Evolutionary conservation across 1,140 invertebrate species (phyloP).

Genomic region (Battus philenor): DNA sequence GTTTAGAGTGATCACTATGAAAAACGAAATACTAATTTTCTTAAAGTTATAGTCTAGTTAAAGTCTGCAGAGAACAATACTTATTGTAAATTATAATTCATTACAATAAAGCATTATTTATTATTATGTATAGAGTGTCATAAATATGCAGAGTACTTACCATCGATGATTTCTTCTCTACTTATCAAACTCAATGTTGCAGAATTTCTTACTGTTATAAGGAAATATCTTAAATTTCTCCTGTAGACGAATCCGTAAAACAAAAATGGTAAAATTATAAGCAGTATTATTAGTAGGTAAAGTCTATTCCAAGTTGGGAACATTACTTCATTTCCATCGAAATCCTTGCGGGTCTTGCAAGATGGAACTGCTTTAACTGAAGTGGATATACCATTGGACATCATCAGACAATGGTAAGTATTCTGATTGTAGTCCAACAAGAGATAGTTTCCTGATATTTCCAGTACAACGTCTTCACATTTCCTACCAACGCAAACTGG

Average conservation of each 20-base stretch:
- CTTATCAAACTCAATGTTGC: slow-evolving; percentile 64
- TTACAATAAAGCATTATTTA: too few species aligned
- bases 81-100: too few species aligned
- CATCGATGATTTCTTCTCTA: slow-evolving; percentile 41
- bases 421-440: slow-evolving; percentile 44
- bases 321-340: slow-evolving; percentile 23
- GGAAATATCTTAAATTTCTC: slow-evolving; percentile 76
- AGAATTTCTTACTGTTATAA: slow-evolving; percentile 75
- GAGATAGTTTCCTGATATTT: slow-evolving; percentile 26
- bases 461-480: not conserved
- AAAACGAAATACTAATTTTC: too few species aligned
- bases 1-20: too few species aligned
- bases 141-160: too few species aligned
- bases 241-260: slow-evolving; percentile 53
- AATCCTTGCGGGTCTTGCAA: slow-evolving; percentile 28
- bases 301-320: slow-evolving; percentile 23
- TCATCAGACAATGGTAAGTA: slow-evolving; percentile 43
- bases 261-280: slow-evolving; percentile 37
- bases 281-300: slow-evolving; percentile 34
- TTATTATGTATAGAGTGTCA: too few species aligned
- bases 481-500: slow-evolving; percentile 8
- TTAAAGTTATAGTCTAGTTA: too few species aligned
- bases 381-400: slow-evolving; percentile 23
- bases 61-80: too few species aligned
- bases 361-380: slow-evolving; percentile 29